Conservation (phyloP, 2,113 vertebrate genomes). For the Xiphophorus hellerii region DNA sequence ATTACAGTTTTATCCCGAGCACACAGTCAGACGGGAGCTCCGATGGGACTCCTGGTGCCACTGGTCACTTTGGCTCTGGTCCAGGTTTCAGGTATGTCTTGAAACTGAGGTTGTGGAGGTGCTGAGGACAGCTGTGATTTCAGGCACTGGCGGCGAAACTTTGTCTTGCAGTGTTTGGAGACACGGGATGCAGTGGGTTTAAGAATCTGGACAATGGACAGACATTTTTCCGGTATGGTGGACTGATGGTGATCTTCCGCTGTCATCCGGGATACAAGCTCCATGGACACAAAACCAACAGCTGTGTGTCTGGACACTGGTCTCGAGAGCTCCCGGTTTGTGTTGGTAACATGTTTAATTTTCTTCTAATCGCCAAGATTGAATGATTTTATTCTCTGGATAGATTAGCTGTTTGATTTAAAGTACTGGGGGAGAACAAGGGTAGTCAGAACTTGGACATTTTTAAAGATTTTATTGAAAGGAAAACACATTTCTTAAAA, state of each 20-base stretch:
- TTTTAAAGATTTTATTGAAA: neutral
- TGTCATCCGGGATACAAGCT: constrained; percentile 74
- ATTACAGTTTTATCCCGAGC: neutral
- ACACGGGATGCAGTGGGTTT: constrained; percentile 56
- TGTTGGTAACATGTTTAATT: constrained; percentile 62
- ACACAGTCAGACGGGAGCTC: constrained; percentile 1
- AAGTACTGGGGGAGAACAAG: neutral
- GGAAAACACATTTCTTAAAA: neutral
- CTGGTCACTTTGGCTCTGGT: constrained; percentile 45
- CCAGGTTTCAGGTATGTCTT: neutral
- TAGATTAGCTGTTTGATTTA: neutral
- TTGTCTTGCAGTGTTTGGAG: constrained; percentile 17
- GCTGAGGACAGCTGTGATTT: neutral
- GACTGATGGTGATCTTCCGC: constrained; percentile 69
- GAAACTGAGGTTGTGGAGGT: constrained; percentile 19
- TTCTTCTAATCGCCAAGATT: neutral
- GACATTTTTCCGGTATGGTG: constrained; percentile 77
- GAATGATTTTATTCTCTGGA: neutral
- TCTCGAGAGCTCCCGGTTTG: constrained; percentile 70
- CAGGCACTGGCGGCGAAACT: neutral
- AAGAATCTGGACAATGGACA: constrained; percentile 71
- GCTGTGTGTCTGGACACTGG: constrained; percentile 77
- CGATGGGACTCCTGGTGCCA: constrained; percentile 23
- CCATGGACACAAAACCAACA: constrained; percentile 74
- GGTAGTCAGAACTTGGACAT: neutral